Percentiles rank a stretch among this genome's conserved stretches.
These are phyloP conservation scores for Oscheius sp. DNA, from an alignment of 1,140 invertebrate genomes.

Conservation along the genomic window DNA sequence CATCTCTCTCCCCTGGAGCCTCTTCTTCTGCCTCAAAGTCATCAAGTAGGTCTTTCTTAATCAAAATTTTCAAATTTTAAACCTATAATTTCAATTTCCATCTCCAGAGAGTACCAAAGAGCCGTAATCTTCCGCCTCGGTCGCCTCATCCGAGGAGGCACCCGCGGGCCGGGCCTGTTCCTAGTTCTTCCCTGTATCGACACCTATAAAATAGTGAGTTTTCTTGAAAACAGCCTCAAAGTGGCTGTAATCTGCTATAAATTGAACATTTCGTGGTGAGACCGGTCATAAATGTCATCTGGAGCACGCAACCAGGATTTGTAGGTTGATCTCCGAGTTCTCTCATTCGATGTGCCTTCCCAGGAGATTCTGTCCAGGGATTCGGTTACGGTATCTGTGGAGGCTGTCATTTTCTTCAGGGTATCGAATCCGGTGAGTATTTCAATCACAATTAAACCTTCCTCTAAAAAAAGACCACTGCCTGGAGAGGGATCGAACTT, in stretches of 20 bases:
- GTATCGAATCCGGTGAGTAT: constrained; percentile 27
- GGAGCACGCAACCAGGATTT: constrained; percentile 8
- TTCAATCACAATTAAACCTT: not conserved
- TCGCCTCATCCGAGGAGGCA: constrained; percentile 51
- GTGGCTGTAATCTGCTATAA: too few species aligned
- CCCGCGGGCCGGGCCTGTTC: constrained; percentile 60
- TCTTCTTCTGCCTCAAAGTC: constrained; percentile 56
- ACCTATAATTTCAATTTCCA: constrained; percentile 15
- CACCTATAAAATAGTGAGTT: constrained; percentile 60
- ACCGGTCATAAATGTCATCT: too few species aligned
- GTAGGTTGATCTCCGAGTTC: constrained; percentile 71
- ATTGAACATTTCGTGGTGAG: not conserved
- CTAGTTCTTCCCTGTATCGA: constrained; percentile 63
- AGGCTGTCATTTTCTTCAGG: constrained; percentile 44
- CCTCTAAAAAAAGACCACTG: not conserved
- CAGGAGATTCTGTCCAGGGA: constrained; percentile 85
- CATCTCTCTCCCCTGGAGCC: constrained; percentile 52
- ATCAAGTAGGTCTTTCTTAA: constrained; percentile 46
- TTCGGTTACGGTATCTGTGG: constrained; percentile 73
- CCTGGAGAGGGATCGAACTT: not conserved
- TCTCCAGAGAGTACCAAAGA: constrained; percentile 22
- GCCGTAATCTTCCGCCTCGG: constrained; percentile 59
- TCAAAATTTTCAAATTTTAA: not conserved
- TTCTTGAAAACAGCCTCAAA: not conserved
- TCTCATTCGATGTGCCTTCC: constrained; percentile 88